Conservation (phyloP, 2,113 vertebrate species). For the Trachemys scripta region DNA sequence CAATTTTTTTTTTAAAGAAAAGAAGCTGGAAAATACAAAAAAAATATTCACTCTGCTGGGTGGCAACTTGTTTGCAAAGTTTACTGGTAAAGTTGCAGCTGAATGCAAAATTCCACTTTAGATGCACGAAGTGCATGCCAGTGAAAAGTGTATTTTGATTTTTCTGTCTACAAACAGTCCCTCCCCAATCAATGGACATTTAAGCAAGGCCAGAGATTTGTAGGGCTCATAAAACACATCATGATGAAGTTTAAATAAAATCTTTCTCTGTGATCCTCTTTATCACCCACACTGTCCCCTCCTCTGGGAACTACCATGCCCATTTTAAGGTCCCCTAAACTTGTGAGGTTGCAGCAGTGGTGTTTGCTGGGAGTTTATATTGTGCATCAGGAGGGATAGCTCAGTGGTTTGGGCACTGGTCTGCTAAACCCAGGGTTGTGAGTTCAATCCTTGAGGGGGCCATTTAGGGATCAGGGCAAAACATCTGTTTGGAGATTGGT, state of each 20-base stretch:
- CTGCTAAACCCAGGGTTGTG: no score
- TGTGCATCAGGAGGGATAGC: not conserved
- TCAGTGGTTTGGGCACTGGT: no score
- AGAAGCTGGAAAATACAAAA: not conserved
- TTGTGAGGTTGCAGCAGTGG: fast-evolving
- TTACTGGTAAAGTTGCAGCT: no score
- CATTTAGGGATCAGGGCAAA: no score
- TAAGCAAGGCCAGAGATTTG: not conserved
- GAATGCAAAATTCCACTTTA: no score
- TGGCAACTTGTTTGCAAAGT: no score
- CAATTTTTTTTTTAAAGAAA: not conserved
- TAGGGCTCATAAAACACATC: not conserved
- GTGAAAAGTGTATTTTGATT: not conserved
- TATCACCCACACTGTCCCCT: not conserved
- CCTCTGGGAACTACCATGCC: not conserved
- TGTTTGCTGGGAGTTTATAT: not conserved
- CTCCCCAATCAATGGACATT: not conserved
- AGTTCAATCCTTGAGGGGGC: no score
- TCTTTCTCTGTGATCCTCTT: not conserved
- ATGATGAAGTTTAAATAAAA: not conserved
- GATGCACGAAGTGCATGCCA: not conserved
- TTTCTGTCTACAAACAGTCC: not conserved
- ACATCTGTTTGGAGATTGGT: no score
- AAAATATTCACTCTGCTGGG: not conserved
- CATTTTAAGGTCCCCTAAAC: not conserved